phyloP scores from a whole-genome alignment of 2,888 invertebrate genomes.

The Epiperipatus broadwayi region DNA sequence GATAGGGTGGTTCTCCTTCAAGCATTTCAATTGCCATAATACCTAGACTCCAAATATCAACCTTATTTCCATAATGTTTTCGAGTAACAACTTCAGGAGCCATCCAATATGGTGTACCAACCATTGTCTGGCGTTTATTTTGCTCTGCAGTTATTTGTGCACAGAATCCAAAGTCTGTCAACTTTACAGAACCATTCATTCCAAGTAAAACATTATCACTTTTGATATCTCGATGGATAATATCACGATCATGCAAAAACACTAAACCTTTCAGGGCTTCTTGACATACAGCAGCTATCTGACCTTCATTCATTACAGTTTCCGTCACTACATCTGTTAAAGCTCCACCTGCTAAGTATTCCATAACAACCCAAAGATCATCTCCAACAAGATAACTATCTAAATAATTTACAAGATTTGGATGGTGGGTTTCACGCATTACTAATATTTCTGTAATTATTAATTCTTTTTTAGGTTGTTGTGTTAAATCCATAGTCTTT shows the following conservation, averaged over 20 bases:
- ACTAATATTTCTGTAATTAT: slow-evolving; percentile 79
- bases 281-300: slow-evolving; percentile 81
- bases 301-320: slow-evolving; percentile 86
- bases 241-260: slow-evolving; percentile 59
- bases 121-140: slow-evolving; percentile 78
- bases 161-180: slow-evolving; percentile 94
- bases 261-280: slow-evolving; percentile 66
- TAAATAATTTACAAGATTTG: slow-evolving; percentile 83
- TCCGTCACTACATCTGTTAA: slow-evolving; percentile 92
- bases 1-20: slow-evolving; percentile 88
- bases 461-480: slow-evolving; percentile 85
- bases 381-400: slow-evolving; percentile 66
- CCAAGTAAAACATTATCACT: slow-evolving; percentile 90
- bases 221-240: slow-evolving; percentile 86
- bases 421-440: slow-evolving; percentile 72
- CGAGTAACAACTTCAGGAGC: slow-evolving; percentile 82
- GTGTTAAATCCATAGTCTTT: slow-evolving; percentile 82
- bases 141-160: slow-evolving; percentile 86
- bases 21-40: slow-evolving; percentile 97
- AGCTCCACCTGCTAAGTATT: slow-evolving; percentile 79
- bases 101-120: slow-evolving; percentile 98
- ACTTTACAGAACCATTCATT: slow-evolving; percentile 75
- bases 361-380: slow-evolving; percentile 50
- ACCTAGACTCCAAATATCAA: slow-evolving; percentile 87
- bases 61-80: slow-evolving; percentile 75